Conservation (phyloP, 2,797 vertebrate species). For the Okamejei kenojei region DNA sequence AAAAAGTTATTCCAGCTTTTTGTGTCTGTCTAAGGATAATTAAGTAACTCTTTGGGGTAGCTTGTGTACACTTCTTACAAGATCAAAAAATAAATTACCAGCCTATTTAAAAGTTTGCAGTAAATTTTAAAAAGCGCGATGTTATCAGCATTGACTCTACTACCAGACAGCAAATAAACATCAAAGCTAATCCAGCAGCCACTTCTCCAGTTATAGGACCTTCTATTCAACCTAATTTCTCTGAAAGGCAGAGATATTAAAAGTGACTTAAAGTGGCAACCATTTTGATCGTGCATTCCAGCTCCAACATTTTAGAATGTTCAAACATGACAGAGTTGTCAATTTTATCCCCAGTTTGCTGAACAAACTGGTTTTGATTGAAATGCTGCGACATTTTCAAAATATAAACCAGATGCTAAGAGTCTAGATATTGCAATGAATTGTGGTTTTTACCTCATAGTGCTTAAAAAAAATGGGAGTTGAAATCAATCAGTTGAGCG, state of each 20-base stretch:
- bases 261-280: neutral
- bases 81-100: constrained; percentile 30
- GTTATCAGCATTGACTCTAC: constrained; percentile 16
- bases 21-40: neutral
- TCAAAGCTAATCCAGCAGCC: constrained; percentile 20
- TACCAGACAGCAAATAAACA: constrained; percentile 21
- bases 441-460: neutral
- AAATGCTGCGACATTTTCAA: neutral
- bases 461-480: neutral
- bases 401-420: neutral
- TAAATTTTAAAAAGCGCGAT: neutral
- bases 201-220: neutral
- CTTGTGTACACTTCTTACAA: constrained; percentile 9
- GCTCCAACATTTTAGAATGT: neutral
- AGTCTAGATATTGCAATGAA: neutral
- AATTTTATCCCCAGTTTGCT: neutral
- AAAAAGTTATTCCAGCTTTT: too few relatives aligned
- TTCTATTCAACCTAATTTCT: neutral
- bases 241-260: neutral
- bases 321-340: neutral
- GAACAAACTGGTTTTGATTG: neutral
- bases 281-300: neutral
- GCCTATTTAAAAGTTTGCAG: neutral
- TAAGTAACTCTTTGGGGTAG: constrained; percentile 27
- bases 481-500: neutral